These are phyloP conservation scores for Terebella lapidaria DNA, from an alignment of 2,888 invertebrate genomes.

Conservation along the genomic window DNA sequence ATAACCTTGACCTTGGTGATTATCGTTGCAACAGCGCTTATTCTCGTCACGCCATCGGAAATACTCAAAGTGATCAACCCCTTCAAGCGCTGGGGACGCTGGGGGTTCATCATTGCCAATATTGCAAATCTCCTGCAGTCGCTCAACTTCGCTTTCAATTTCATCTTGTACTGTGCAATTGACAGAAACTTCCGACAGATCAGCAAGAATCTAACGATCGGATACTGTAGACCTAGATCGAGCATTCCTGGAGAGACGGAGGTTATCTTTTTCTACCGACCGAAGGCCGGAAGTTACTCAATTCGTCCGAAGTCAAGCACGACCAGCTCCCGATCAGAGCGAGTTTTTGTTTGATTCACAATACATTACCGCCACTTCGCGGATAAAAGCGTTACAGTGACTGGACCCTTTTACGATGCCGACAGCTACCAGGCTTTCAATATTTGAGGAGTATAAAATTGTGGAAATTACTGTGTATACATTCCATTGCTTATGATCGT, in stretches of 20 bases:
- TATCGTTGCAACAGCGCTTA: constrained; percentile 37
- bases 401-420: too few relatives aligned
- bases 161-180: constrained; percentile 73
- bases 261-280: constrained; percentile 1
- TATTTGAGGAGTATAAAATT: too few relatives aligned
- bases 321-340: too few relatives aligned
- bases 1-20: constrained; percentile 44
- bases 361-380: too few relatives aligned
- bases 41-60: constrained; percentile 44
- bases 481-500: too few relatives aligned
- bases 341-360: too few relatives aligned
- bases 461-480: too few relatives aligned
- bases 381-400: too few relatives aligned
- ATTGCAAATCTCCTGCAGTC: constrained; percentile 15
- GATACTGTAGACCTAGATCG: not conserved
- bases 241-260: not conserved
- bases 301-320: not conserved
- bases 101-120: constrained; percentile 9
- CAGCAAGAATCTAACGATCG: not conserved
- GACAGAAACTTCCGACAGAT: constrained; percentile 66
- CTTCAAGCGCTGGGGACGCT: constrained; percentile 11
- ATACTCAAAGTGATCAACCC: constrained; percentile 36
- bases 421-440: too few relatives aligned
- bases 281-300: not conserved
- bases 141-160: constrained; percentile 68